Evolutionary conservation across 53 echinoderm and acorn worm genomes (phyloP), one percentile per base, ranked within the genome.

Genomic region (Temnopleurus reevesii): DNA sequence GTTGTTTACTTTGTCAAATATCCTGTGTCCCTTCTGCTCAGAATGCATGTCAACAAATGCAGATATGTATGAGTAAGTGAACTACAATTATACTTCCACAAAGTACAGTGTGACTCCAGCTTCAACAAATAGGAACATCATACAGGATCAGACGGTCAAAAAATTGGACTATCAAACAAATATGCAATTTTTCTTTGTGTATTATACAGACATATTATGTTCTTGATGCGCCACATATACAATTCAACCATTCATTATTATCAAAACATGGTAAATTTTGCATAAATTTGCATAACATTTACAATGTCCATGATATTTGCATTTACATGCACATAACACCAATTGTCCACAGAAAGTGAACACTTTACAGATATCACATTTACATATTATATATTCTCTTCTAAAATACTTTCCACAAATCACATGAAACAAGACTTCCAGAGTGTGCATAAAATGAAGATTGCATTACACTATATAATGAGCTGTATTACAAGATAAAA

Each of bases 201-300:
- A 83, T 83, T 54, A 83, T 83, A 83, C 83, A 83, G 83, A 55
- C 83, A 21, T 55, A 56, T 1, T 31, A 0, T 35, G 19, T 23
- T 56, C 83, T 26, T 47, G 33, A 13, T 54, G 30, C 13, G 26
- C 83, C 31, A 83, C 55, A 83, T 83, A 83, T 83, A 83, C 83
- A 83, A 23, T 83, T 35, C 31, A 83, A 56, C n/a, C 28, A n/a
- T 36, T 28, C 35, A 12, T 31, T 33, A 81, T 55, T 35, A 80
- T 51, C 8, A 26, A 33, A 83, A 83, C 56, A 34, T 8, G 21
- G 55, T 53, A 83, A 34, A 7, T 36, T 81, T 83, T 83, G 55
- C 83, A 83, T 83, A 83, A 54, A 83, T 83, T 83, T 83, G 83
- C 83, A 83, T 55, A 53, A 19, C 83, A 83, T 83, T 83, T 55